Conservation (phyloP, 2,113 vertebrate genomes). For the Oenanthe oenanthe region DNA sequence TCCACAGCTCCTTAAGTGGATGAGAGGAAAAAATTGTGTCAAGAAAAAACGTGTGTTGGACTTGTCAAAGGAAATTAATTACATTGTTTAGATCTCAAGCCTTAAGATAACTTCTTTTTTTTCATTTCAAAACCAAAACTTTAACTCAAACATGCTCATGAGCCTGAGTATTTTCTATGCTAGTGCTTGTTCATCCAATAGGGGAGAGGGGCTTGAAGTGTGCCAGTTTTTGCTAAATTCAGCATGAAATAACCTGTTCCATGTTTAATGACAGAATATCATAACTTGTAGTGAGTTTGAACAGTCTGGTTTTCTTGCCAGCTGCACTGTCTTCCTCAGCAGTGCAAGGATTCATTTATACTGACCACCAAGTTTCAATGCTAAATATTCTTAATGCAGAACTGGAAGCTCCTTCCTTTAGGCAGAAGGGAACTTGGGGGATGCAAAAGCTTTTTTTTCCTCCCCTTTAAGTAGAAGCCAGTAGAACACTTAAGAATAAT, state of each 20-base stretch:
- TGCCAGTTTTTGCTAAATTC: neutral
- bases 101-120: neutral
- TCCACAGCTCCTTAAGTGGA: neutral
- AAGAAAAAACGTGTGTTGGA: neutral
- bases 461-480: neutral
- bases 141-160: neutral
- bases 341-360: neutral
- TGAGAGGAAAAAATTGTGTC: neutral
- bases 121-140: neutral
- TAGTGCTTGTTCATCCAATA: neutral
- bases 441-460: neutral
- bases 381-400: neutral
- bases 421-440: neutral
- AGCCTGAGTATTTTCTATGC: neutral
- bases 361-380: neutral
- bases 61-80: neutral
- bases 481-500: neutral
- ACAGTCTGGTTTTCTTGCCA: neutral
- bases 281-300: neutral
- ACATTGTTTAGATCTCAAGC: neutral
- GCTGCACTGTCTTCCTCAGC: neutral
- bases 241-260: neutral
- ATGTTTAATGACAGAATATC: neutral
- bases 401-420: neutral
- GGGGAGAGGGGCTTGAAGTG: neutral